Evolutionary conservation across 2,113 vertebrate species (phyloP), one percentile per base, ranked within the genome.

Genomic region (Mesembrinibis cayennensis): DNA sequence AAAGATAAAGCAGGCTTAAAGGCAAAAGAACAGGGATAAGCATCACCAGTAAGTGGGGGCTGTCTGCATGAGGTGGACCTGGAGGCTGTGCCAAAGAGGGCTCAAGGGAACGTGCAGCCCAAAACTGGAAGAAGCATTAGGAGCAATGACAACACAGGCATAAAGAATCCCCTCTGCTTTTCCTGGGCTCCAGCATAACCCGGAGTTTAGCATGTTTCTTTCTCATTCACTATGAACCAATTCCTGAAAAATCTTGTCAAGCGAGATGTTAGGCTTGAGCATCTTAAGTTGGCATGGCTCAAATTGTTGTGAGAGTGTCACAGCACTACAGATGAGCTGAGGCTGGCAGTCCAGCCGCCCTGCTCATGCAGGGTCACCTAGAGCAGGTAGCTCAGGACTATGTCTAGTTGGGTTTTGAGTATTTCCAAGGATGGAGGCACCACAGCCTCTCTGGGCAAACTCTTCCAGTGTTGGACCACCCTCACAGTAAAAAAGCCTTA

Each of bases 101-200:
- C 7, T 62, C 30, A 72, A 45, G 42, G 20, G 22, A 84, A 62
- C 1, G 0, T 32, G 8, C 14, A n/a, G 21, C 16, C 22, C 34
- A 30, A 63, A 58, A 36, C 9, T 42, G 29, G 14, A 84, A 66
- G 50, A 59, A 71, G 29, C 34, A 17, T 34, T 34, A 44, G 42
- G 23, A 88, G 25, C 21, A n/a, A 17, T 40, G 50, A 45, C 15
- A 70, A 16, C 2, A 1, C 22, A 26, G 29, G 14, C 1, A 0
- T 53, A 49, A 92, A 85, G 30, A 89, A 53, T 40, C 7, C 21
- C 11, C 29, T 45, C 23, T 49, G 34, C 26, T 34, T 93, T 59
- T 53, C 16, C 22, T 44, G 30, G 50, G 20, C 19, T 49, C 27
- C 44, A 62, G 18, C 3, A 0, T 26, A 32, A 16, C 16, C 36